Conservation (phyloP, 2,797 vertebrate genomes). For the Poeciliopsis gracilis region DNA sequence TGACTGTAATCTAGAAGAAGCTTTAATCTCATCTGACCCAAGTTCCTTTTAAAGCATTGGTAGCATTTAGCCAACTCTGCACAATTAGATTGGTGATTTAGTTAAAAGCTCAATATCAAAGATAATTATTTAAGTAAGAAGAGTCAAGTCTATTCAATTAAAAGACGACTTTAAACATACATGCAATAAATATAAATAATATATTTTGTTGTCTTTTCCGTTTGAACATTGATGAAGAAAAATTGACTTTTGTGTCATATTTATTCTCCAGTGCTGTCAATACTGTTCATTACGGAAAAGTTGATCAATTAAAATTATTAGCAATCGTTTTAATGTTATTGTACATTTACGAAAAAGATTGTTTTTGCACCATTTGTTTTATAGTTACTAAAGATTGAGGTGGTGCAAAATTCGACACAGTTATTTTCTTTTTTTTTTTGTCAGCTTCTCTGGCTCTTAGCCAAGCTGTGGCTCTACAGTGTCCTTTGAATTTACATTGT, state of each 20-base stretch:
- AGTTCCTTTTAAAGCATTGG: background rate
- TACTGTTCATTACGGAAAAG: background rate
- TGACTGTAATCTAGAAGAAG: background rate
- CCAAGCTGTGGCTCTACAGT: slow-evolving; percentile 3
- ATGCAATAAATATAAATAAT: background rate
- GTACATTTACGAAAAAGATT: too few relatives aligned
- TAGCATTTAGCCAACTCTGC: background rate
- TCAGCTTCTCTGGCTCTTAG: background rate
- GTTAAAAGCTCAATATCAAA: background rate
- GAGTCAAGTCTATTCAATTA: background rate
- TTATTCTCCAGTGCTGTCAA: background rate
- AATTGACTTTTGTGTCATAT: background rate
- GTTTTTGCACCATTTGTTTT: background rate
- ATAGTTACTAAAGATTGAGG: background rate
- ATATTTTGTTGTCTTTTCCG: background rate
- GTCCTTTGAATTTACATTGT: background rate
- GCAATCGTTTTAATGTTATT: background rate
- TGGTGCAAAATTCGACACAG: background rate
- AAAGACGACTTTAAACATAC: background rate
- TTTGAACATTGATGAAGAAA: background rate
- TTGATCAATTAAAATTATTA: background rate
- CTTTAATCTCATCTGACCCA: background rate
- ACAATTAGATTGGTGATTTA: background rate
- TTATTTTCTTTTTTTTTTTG: background rate
- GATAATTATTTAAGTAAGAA: background rate